Evolutionary conservation across 1,140 invertebrate species (phyloP).

Genomic region (Cydia strobilella): DNA sequence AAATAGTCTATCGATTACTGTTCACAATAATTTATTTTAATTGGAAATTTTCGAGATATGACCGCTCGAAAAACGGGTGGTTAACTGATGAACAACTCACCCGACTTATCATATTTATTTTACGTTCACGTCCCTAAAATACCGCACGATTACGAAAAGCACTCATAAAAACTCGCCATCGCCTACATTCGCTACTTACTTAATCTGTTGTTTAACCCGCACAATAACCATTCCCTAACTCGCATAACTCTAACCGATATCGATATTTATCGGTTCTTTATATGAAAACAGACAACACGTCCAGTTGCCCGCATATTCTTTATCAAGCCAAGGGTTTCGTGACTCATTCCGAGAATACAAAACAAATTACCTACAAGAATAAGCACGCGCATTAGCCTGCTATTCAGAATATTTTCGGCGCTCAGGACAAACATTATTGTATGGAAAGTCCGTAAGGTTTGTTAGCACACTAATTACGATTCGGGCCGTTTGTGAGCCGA

Average conservation of each 20-base stretch:
- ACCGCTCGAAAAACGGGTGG: too few relatives aligned
- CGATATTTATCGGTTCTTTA: slow-evolving; percentile 28
- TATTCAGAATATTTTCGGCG: slow-evolving; percentile 13
- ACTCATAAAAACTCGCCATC: not conserved
- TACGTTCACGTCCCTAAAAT: too few relatives aligned
- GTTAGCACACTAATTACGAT: slow-evolving; percentile 30
- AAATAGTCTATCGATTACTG: too few relatives aligned
- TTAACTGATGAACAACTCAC: too few relatives aligned
- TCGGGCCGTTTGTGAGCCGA: not conserved
- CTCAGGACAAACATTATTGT: slow-evolving; percentile 16
- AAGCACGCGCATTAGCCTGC: not conserved
- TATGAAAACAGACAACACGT: slow-evolving; percentile 27
- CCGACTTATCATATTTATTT: too few relatives aligned
- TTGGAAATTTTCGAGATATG: too few relatives aligned
- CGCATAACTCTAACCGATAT: slow-evolving; percentile 20
- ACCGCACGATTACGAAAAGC: not conserved
- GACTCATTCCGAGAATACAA: slow-evolving; percentile 26
- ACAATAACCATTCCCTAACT: slow-evolving; percentile 19
- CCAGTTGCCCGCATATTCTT: slow-evolving; percentile 24
- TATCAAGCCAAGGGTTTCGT: slow-evolving; percentile 26
- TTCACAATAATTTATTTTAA: too few relatives aligned
- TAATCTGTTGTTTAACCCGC: not conserved
- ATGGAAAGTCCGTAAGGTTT: slow-evolving; percentile 17
- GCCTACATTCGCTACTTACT: not conserved
- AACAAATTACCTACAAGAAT: slow-evolving; percentile 6